A percentile compares a stretch with the other conserved stretches of the same genome.
Conservation (phyloP, 2,888 invertebrate genomes). For the Euplexia lucipara region DNA sequence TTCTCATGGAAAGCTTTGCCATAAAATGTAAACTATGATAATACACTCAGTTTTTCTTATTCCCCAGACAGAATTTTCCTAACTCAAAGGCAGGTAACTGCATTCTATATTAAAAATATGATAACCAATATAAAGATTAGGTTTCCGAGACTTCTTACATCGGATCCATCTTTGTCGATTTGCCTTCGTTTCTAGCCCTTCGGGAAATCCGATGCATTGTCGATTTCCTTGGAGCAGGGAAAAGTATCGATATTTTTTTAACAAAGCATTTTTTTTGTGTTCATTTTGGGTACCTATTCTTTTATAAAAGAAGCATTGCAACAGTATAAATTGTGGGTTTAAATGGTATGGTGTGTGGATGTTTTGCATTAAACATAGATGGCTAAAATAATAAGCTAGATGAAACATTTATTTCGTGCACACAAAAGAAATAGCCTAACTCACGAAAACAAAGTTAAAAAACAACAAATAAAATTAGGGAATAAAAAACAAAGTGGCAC, state of each 20-base stretch:
- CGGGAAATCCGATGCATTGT: slow-evolving; percentile 81
- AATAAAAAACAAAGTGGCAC: too few relatives aligned
- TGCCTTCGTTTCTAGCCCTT: slow-evolving; percentile 70
- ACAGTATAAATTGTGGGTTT: too few relatives aligned
- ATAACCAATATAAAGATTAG: slow-evolving; percentile 60
- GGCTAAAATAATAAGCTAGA: too few relatives aligned
- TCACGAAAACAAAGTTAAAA: too few relatives aligned
- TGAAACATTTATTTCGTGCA: too few relatives aligned
- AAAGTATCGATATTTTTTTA: slow-evolving; percentile 30
- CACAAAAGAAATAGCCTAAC: too few relatives aligned
- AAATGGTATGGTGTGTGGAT: too few relatives aligned
- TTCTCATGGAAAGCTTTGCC: background rate
- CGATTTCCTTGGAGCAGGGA: slow-evolving; percentile 60
- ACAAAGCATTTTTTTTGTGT: background rate
- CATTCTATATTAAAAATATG: slow-evolving; percentile 51
- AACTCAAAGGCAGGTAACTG: slow-evolving; percentile 9
- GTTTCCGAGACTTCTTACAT: slow-evolving; percentile 67
- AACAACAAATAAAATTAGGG: too few relatives aligned
- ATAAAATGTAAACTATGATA: background rate
- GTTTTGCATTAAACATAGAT: too few relatives aligned
- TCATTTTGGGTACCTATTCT: too few relatives aligned
- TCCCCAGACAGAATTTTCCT: slow-evolving; percentile 1
- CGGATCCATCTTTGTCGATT: slow-evolving; percentile 73
- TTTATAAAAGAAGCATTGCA: too few relatives aligned
- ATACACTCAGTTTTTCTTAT: slow-evolving; percentile 30